A percentile compares a stretch with the other conserved stretches of the same genome.
These are phyloP conservation scores for Neria commutata DNA, from an alignment of 2,888 invertebrate genomes.

Conservation along the genomic window DNA sequence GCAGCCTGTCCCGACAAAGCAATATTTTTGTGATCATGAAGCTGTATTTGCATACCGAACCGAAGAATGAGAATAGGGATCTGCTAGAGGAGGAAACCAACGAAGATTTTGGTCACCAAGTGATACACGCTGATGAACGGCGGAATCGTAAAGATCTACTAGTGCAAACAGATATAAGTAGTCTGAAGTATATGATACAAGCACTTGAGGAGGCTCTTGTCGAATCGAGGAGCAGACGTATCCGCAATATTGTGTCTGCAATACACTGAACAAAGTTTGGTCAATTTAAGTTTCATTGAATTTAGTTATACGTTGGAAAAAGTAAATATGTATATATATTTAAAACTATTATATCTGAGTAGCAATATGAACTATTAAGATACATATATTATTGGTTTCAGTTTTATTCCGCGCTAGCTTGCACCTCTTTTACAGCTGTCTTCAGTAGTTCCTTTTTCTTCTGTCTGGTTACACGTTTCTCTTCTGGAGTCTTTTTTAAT, in stretches of 20 bases:
- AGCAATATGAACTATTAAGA: conserved; percentile 6
- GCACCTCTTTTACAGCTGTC: conserved; percentile 41
- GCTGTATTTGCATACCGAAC: conserved; percentile 63
- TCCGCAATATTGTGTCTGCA: conserved; percentile 56
- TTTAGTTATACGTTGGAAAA: no score
- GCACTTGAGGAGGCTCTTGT: conserved; percentile 69
- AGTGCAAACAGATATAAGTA: conserved; percentile 68
- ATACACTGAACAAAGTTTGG: conserved; percentile 47
- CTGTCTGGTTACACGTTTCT: conserved; percentile 68
- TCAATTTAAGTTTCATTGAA: no score
- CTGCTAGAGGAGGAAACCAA: conserved; percentile 35
- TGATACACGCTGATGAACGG: conserved; percentile 49
- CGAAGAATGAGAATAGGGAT: conserved; percentile 57
- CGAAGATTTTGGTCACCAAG: conserved; percentile 31
- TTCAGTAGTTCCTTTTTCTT: conserved; percentile 63
- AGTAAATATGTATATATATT: background rate
- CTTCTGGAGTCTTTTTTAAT: conserved; percentile 74
- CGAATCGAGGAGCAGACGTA: conserved; percentile 67
- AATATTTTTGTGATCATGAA: conserved; percentile 69
- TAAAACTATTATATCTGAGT: background rate
- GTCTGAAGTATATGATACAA: conserved; percentile 68
- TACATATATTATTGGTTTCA: background rate
- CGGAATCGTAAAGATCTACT: conserved; percentile 61
- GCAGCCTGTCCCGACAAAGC: conserved; percentile 66
- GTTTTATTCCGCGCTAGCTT: conserved; percentile 29